Evolutionary conservation across 2,888 invertebrate species (phyloP), one percentile per base, ranked within the genome.

Genomic region (Ophioninae sp.): DNA sequence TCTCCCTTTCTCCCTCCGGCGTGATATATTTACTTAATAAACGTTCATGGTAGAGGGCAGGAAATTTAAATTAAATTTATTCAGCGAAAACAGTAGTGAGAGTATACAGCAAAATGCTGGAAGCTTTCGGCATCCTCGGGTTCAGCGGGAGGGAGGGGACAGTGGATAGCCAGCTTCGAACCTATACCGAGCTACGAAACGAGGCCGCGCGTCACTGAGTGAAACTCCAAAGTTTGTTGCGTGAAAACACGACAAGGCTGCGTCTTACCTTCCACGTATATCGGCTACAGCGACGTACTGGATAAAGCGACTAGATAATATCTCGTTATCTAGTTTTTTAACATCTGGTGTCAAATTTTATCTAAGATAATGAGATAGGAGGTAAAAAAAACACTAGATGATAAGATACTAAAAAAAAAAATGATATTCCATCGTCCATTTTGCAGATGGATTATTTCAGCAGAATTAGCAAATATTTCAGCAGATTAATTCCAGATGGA

Each of bases 1-100:
- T 58, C 67, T 72, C 41, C 30, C 39, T 58, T 17, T 58, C 63
- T 85, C 74, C 22, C 65, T 63, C 83, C 72, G 58, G 23, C 41
- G 81, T 88, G 88, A 90, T 90, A 89, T 89, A 90, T 90, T 90
- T 89, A 89, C 89, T 90, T 89, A 89, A 90, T 90, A 89, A 89
- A 89, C 89, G 88, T 83, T 88, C 85, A 85, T 64, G 73, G 73
- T 78, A 86, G 89, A 87, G 87, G 86, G 87, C 85, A 86, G 82
- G 89, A 86, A 90, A 90, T 90, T 90, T 86, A 88, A 90, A 90
- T 90, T 89, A 88, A 90, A 90, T 90, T 90, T 90, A 90, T 90
- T 90, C 89, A 86, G 85, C 86, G 88, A 90, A 88, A 90, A 90
- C 87, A 87, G 81, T 76, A 81, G 76, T 71, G 71, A 64, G 71